Base-by-base conservation (phyloP, 1,140 invertebrate species). In the Ganaspis sp. region DNA sequence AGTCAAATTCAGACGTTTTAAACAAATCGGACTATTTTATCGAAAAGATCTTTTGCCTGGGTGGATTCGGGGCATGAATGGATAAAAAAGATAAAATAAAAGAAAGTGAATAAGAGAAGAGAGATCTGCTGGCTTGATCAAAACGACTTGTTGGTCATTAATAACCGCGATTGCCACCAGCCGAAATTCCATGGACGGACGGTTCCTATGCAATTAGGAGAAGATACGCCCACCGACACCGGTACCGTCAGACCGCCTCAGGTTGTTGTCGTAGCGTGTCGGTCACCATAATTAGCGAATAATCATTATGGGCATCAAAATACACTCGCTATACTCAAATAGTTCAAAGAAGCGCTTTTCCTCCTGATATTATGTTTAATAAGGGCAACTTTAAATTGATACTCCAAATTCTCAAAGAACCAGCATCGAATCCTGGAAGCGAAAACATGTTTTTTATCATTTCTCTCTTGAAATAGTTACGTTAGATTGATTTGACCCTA, bases 221-320 rank as follows among this genome's bases (percentile, higher is more conserved):
- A 76, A 81, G 79, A 70, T 72, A 78, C 75, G 80, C 71, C 76
- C 58, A 64, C 69, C 72, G 79, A 49, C 45, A 49, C 81, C 29
- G 29, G 29, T 34, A 53, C 75, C 49, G 74, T 76, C 74, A 77
- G 23, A 79, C 74, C 17, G 82, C 85, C 81, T 49, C 64, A 53
- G 84, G 82, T 84, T 81, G 80, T 87, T 85, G 86, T 86, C 84
- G 81, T 81, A 77, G 77, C 75, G 26, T 49, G 77, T 78, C 81
- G 83, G 86, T 87, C 83, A 86, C 81, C 78, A 83, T 86, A 87
- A 89, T 89, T 86, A 86, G 82, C 81, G 84, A 88, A 88, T 87
- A 87, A 88, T 86, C 85, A 79, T 84, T 85, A 80, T 81, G 45
- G 73, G 72, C 58, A 34, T 75, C 54, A 21, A 80, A 69, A 80